Evolutionary conservation across 2,888 invertebrate species (phyloP), one percentile per base, ranked within the genome.

Genomic region (Boloria euphrosyne): DNA sequence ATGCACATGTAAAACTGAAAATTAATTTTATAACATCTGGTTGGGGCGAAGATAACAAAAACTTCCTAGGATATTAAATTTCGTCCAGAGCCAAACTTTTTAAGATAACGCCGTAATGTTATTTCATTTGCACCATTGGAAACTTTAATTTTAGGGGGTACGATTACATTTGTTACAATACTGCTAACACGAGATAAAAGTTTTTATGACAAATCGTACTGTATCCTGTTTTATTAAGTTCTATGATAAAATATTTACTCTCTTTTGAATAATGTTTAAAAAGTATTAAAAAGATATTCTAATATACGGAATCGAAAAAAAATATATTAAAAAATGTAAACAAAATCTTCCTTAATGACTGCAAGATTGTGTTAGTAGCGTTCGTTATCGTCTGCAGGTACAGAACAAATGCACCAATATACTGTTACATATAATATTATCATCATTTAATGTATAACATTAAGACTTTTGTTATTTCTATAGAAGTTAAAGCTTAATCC

Each of bases 111-210:
- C 62, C 58, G 65, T 66, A 65, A 70, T 59, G 57, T 63, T 70
- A 71, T 70, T 71, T 66, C 67, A 73, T 73, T 71, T 71, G 68
- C 63, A 63, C 50, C 63, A 71, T 68, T 72, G 67, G 59, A 62
- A 69, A 67, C 62, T 67, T 54, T 63, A 44, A 50, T 51, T 55
- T 62, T 16, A 22, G 43, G 44, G 53, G 43, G 46, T 58, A 58
- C 17, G 59, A 59, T 62, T 50, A 58, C 57, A 52, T 53, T 65
- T 38, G 27, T 64, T 64, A 57, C 27, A 63, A 63, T 57, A 50
- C 55, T 63, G 16, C 22, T 63, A 43, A 63, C 57, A 57, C 13
- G 22, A 43, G 57, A 50, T 57, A 50, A 63, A 59, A 59, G 31
- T 31, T 59, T 59, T 59, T 27, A 57, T 16, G 46, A 22, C 13